Evolutionary conservation across 2,113 vertebrate genomes (phyloP).

Genomic region (Antigone vipio): DNA sequence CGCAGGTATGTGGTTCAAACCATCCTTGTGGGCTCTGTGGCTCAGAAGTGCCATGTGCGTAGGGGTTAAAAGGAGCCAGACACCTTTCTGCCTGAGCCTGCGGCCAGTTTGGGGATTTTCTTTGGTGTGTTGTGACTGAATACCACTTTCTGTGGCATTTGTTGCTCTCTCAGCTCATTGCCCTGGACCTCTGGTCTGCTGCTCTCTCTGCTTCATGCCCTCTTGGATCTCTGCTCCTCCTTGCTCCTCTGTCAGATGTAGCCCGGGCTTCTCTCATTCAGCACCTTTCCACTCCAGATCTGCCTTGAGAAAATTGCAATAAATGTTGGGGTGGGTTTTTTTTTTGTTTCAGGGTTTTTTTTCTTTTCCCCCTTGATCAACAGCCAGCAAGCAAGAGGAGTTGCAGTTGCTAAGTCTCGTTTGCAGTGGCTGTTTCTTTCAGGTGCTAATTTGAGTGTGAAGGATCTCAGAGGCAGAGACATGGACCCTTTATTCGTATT

Average conservation of each 20-base stretch:
- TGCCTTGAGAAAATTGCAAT: neutral
- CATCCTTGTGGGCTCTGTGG: fast-evolving
- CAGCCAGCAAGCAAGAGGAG: neutral
- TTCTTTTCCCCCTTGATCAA: neutral
- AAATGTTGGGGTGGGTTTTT: fast-evolving
- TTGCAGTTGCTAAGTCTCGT: neutral
- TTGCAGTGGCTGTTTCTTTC: conserved; percentile 19
- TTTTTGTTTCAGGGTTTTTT: neutral
- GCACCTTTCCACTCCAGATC: neutral
- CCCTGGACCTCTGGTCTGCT: neutral
- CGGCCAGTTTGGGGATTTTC: neutral
- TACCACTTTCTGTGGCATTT: neutral
- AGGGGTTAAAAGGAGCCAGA: neutral
- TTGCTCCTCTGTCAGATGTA: neutral
- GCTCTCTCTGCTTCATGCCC: neutral
- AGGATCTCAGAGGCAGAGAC: neutral
- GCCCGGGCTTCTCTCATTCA: neutral
- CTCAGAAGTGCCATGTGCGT: neutral
- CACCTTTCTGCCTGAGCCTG: neutral
- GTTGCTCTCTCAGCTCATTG: neutral
- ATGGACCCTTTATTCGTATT: neutral
- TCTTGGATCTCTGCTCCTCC: neutral
- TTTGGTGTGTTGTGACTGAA: neutral
- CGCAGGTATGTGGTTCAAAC: neutral
- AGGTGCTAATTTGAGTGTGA: neutral